Percentiles rank a stretch among this genome's conserved stretches.
Evolutionary conservation across 2,113 vertebrate genomes (phyloP).

Genomic region (Lophochroa leadbeateri): DNA sequence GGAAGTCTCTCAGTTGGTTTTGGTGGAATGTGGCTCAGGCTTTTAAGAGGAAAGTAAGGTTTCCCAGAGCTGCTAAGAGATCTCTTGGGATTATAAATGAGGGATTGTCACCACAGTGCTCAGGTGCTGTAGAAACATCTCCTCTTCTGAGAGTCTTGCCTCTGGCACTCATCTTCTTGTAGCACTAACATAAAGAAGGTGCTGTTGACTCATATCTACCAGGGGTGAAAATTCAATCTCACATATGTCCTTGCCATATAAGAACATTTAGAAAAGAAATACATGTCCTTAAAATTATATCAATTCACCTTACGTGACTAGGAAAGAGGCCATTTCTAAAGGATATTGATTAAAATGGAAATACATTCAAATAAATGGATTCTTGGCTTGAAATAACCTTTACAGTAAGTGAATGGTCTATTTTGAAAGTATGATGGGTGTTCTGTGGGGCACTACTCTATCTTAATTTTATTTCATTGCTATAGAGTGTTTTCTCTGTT

Average conservation of each 20-base stretch:
- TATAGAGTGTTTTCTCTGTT: slow-evolving; percentile 66
- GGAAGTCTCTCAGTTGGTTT: slow-evolving; percentile 7
- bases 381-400: slow-evolving; percentile 77
- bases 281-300: slow-evolving; percentile 68
- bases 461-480: slow-evolving; percentile 74
- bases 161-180: not conserved
- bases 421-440: slow-evolving; percentile 80
- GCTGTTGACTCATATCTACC: not conserved
- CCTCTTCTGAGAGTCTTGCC: not conserved
- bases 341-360: slow-evolving; percentile 79
- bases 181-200: slow-evolving; percentile 3
- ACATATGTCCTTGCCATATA: slow-evolving; percentile 23
- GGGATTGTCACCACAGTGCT: not conserved
- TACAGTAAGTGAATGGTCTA: slow-evolving; percentile 72
- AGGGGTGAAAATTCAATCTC: slow-evolving; percentile 32
- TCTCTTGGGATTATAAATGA: not conserved
- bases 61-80: not conserved
- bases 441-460: slow-evolving; percentile 65
- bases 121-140: not conserved
- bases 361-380: slow-evolving; percentile 81
- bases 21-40: not conserved
- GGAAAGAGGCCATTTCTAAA: slow-evolving; percentile 67
- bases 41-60: not conserved
- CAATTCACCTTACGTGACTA: slow-evolving; percentile 67
- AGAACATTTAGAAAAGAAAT: slow-evolving; percentile 48